These are phyloP conservation scores for Melanerpes formicivorus DNA, from an alignment of 2,113 vertebrate species.

Conservation along the genomic window DNA sequence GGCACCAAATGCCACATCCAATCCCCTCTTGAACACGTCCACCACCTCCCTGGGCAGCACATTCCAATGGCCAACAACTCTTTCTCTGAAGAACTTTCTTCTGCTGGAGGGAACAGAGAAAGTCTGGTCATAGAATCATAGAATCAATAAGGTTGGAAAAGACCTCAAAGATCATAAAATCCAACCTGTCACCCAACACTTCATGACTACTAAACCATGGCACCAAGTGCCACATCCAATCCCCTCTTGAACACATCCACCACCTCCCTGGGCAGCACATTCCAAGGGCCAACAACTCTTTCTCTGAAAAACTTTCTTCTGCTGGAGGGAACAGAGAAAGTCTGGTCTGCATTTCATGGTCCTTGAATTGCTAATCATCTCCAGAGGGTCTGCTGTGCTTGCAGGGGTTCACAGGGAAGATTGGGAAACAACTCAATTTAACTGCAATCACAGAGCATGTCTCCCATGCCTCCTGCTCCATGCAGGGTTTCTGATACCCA, in stretches of 20 bases:
- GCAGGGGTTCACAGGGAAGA: background rate
- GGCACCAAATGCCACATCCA: too few species aligned
- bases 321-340: background rate
- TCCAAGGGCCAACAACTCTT: too few species aligned
- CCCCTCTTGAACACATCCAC: too few species aligned
- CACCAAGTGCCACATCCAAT: too few species aligned
- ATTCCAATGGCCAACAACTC: too few species aligned
- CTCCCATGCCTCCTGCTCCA: background rate
- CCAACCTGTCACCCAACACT: too few species aligned
- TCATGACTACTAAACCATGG: too few species aligned
- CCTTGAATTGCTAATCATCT: background rate
- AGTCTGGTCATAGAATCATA: background rate
- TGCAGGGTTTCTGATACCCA: background rate
- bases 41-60: too few species aligned
- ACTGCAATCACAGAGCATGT: rapidly evolving
- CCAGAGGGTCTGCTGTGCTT: background rate
- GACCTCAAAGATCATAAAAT: too few species aligned
- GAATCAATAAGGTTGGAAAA: too few species aligned
- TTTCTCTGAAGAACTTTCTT: background rate
- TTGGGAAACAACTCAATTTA: background rate
- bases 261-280: too few species aligned
- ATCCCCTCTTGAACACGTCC: too few species aligned
- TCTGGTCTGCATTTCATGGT: background rate
- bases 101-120: background rate
- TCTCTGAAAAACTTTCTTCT: background rate